phyloP scores from a whole-genome alignment of 2,113 vertebrate genomes.

The Panthera uncia region DNA sequence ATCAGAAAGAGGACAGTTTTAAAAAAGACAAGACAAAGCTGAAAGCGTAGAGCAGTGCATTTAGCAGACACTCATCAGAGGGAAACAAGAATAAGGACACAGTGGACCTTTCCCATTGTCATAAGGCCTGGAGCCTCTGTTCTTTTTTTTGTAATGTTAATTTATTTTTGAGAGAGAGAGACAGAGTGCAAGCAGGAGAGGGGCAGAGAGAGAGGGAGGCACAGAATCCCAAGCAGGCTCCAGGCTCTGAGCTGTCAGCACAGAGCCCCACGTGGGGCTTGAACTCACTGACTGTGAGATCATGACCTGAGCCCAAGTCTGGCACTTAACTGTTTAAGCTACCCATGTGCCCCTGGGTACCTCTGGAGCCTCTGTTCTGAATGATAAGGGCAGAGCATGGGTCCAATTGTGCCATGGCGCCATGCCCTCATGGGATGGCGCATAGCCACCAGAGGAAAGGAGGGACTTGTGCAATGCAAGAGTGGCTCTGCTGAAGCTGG shows the following conservation, averaged over 20 bases:
- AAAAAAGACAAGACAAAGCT: neutral
- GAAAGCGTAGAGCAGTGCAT: neutral
- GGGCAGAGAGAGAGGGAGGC: too few relatives aligned
- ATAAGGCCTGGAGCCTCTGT: neutral
- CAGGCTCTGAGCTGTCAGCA: too few relatives aligned
- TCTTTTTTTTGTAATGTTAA: neutral
- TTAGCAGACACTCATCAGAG: neutral
- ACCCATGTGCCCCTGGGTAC: too few relatives aligned
- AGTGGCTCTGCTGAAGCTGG: neutral
- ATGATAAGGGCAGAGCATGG: neutral
- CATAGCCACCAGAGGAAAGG: neutral
- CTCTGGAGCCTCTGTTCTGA: neutral
- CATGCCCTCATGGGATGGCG: neutral
- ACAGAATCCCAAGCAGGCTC: too few relatives aligned
- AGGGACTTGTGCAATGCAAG: accelerated
- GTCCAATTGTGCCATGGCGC: neutral
- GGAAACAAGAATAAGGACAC: neutral
- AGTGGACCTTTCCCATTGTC: neutral
- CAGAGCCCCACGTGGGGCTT: too few relatives aligned
- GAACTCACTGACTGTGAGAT: too few relatives aligned
- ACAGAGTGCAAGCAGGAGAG: too few relatives aligned
- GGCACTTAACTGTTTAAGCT: too few relatives aligned
- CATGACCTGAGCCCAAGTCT: too few relatives aligned
- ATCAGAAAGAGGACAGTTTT: neutral
- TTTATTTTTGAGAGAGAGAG: too few relatives aligned